A percentile compares a stretch with the other conserved stretches of the same genome.
These are phyloP conservation scores for Metacarcinus magister DNA, from an alignment of 2,888 invertebrate species.

Conservation along the genomic window DNA sequence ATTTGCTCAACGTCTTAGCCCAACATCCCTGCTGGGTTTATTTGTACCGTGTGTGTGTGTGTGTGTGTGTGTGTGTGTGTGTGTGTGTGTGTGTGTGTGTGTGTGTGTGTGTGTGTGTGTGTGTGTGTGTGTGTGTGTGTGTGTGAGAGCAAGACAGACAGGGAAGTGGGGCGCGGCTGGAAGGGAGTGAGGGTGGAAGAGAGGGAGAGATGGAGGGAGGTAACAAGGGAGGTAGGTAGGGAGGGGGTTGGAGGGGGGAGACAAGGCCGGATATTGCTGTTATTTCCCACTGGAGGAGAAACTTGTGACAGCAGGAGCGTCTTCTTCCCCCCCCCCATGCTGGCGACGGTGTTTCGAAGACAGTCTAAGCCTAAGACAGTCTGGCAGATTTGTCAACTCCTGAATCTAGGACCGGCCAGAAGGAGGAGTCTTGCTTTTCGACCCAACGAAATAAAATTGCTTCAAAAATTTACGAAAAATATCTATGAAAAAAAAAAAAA, in stretches of 20 bases:
- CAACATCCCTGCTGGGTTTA: not conserved
- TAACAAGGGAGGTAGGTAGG: not conserved
- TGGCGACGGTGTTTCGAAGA: not conserved
- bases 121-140: constrained; percentile 38
- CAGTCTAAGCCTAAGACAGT: not conserved
- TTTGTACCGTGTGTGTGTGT: not conserved
- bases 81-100: constrained; percentile 40
- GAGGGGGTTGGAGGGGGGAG: not conserved
- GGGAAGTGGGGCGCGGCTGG: not conserved
- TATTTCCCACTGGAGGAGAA: constrained; percentile 58
- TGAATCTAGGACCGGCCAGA: not conserved
- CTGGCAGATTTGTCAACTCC: not conserved
- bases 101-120: constrained; percentile 26
- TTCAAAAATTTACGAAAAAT: no score
- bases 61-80: constrained; percentile 45
- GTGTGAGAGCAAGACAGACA: not conserved
- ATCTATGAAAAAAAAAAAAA: not conserved
- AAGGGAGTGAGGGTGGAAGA: not conserved
- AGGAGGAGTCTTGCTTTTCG: no score
- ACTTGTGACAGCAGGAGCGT: constrained; percentile 22
- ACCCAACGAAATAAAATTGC: no score
- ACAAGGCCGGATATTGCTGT: constrained; percentile 60
- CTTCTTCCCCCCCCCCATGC: not conserved
- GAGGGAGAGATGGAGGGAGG: not conserved
- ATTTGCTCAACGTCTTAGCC: constrained; percentile 12